Evolutionary conservation across 2,113 vertebrate genomes (phyloP).

Genomic region (Felis chaus): DNA sequence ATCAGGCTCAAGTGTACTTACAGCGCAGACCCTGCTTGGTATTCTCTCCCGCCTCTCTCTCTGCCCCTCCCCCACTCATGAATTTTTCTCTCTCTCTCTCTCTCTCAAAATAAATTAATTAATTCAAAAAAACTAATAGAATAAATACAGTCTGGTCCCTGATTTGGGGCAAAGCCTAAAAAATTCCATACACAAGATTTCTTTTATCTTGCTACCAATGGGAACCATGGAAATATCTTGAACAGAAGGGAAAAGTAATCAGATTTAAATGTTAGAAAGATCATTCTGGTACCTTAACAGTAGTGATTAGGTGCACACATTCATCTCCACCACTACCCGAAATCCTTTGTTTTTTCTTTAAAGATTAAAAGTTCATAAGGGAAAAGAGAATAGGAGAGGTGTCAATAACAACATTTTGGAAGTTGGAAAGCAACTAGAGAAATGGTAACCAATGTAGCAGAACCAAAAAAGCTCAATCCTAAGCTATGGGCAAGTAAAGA

Average conservation of each 20-base stretch:
- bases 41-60: no score
- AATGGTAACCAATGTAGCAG: background rate
- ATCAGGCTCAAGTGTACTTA: no score
- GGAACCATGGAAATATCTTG: background rate
- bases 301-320: fast-evolving
- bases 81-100: no score
- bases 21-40: no score
- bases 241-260: background rate
- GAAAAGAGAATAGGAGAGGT: background rate
- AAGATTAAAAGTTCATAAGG: background rate
- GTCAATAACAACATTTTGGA: background rate
- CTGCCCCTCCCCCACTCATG: no score
- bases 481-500: background rate
- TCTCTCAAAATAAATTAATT: no score
- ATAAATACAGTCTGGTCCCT: background rate
- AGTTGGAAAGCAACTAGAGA: background rate
- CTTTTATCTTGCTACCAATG: background rate
- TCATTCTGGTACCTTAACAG: background rate
- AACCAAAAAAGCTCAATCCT: background rate
- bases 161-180: background rate
- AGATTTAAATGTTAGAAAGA: background rate
- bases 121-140: no score
- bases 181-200: background rate
- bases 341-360: background rate
- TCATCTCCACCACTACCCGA: background rate